Base-by-base conservation (phyloP, 2,113 vertebrate species). In the Salvelinus alpinus region DNA sequence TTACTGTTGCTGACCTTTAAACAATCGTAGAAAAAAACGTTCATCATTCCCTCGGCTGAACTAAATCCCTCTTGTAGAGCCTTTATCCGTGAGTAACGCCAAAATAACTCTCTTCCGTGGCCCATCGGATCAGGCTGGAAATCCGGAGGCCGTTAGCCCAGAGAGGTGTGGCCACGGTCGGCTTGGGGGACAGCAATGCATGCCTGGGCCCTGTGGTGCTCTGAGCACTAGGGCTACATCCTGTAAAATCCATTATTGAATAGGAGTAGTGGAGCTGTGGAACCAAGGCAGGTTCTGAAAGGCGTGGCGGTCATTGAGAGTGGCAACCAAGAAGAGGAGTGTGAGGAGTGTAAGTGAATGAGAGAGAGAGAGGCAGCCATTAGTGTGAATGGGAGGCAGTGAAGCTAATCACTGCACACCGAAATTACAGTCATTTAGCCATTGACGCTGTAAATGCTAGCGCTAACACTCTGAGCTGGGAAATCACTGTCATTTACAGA, bases 401-500 rank as follows among this genome's bases (percentile, higher is more conserved):
- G 27, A 27, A 77, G 59, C 77, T 85, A 76, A 77, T 85, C 79
- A 70, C 62, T 29, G 34, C 62, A 47, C 11, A 9, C 3, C 24
- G 11, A 66, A 66, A 66, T 74, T 38, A n/a, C 67, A 44, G 16
- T 25, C 73, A 22, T 47, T 54, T 54, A 13, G 64, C 73, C 24
- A 14, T 44, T 34, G 16, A 0, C 7, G 27, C 72, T 57, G 0
- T 0, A 59, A 34, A 6, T 1, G 0, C 38, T 3, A 31, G 38
- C 70, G 31, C 22, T 44, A 1, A 24, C 68, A 71, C 77, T 38
- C 8, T 67, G 68, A 44, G 34, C 70, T 70, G 84, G 68, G 75
- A 69, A 81, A 73, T 85, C 22, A 62, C 59, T 24, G 47, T 64
- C 73, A 78, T 80, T 87, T 84, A 76, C 72, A 0, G 18, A 14